A percentile compares a stretch with the other conserved stretches of the same genome.
Evolutionary conservation across 92 coral and sea anemone species (phyloP).

Genomic region (Heteractis magnifica): DNA sequence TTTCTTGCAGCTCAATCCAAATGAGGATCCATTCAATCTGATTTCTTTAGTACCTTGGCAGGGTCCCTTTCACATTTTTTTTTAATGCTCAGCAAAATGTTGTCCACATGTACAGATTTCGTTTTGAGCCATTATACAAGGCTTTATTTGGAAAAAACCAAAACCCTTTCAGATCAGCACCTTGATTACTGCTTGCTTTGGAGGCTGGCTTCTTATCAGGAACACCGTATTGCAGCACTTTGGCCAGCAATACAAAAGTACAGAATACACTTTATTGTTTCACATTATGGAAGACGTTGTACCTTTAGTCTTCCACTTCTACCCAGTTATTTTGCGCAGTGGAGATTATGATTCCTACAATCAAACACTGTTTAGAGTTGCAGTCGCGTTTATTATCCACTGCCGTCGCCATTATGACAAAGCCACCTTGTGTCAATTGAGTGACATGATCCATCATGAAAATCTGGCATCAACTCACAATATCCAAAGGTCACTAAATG

Average conservation of each 20-base stretch:
- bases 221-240: constrained; percentile 22
- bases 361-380: constrained; percentile 15
- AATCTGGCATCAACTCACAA: constrained; percentile 21
- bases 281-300: constrained; percentile 48
- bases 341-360: constrained; percentile 12
- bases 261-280: constrained; percentile 26
- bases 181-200: too few species aligned
- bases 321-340: constrained; percentile 36
- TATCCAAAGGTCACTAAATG: background rate
- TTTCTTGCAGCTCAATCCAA: constrained; percentile 47
- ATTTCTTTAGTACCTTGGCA: too few species aligned
- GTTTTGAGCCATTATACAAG: constrained; percentile 52
- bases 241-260: constrained; percentile 34
- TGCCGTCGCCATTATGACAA: constrained; percentile 37
- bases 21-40: constrained; percentile 30
- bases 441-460: constrained; percentile 21
- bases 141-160: constrained; percentile 50
- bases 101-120: constrained; percentile 38
- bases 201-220: too few species aligned
- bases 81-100: constrained; percentile 61
- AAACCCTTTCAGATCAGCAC: constrained; percentile 42
- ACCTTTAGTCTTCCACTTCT: constrained; percentile 47
- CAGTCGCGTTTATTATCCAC: constrained; percentile 35
- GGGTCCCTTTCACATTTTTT: constrained; percentile 54
- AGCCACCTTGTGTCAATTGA: constrained; percentile 45